Base-by-base conservation (phyloP, 2,888 invertebrate species). In the Synanthedon formicaeformis region DNA sequence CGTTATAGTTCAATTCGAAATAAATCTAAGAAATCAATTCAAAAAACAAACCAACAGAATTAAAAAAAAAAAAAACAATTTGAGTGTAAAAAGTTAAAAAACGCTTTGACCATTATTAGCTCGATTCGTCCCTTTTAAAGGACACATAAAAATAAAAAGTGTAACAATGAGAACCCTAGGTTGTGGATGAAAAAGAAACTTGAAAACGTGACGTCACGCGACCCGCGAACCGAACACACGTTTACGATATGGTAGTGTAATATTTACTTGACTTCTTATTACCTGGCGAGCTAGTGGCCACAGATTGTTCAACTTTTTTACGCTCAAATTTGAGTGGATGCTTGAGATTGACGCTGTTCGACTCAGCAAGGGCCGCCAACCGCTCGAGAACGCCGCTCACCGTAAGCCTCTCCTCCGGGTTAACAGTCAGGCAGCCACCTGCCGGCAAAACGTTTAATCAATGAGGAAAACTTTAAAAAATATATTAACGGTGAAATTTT, bases 291-390 rank as follows among this genome's bases (percentile, higher is more conserved):
- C 88, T 88, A 88, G 88, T 88, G 88, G 88, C 88, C 88, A 88
- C 88, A 71, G 88, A 88, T 88, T 88, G 88, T 88, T 88, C 88
- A 88, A 88, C 88, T 88, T 88, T 88, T 88, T 89, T 89, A 81
- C 88, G 87, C 81, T 91, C 91, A 72, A 93, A 88, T 72, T 90
- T 90, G 64, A 96, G 88, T 61, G 96, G 91, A 68, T 93, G 93
- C 78, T 93, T 93, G 55, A 96, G 89, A 80, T 94, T 93, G 84
- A 96, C 92, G 60, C 92, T 92, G 75, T 93, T 91, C 53, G 94
- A 93, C 80, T 96, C 95, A 1, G 96, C 95, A 63, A 98, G 93
- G 54, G 96, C 95, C 54, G 95, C 96, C 59, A 98, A 79, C 61
- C 95, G 90, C 73, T 97, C 96, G 65, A 97, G 83, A 53, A 98